These are phyloP conservation scores for Clistopyga incitator DNA, from an alignment of 2,888 invertebrate species.

Conservation along the genomic window DNA sequence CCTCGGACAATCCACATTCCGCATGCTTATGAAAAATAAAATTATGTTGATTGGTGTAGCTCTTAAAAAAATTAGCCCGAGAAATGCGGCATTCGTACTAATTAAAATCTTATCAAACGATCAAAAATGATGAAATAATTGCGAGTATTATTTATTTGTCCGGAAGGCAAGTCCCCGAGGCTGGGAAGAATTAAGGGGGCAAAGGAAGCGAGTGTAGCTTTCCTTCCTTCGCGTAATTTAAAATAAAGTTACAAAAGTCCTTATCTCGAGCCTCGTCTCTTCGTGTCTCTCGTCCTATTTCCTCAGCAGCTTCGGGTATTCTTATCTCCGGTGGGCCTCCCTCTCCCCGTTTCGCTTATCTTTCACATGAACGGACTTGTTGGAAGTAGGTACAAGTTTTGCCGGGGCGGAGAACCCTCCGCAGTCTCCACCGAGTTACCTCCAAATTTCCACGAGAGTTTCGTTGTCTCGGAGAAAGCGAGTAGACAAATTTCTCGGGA, in stretches of 20 bases:
- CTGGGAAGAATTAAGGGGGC: neutral
- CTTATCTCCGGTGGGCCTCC: conserved; percentile 46
- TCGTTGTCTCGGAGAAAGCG: conserved; percentile 25
- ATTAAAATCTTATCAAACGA: neutral
- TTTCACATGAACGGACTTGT: conserved; percentile 53
- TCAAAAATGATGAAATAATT: neutral
- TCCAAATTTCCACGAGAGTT: conserved; percentile 31
- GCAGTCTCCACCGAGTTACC: conserved; percentile 18
- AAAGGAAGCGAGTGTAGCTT: neutral
- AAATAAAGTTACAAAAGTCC: conserved; percentile 50
- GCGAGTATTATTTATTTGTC: neutral
- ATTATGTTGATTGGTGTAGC: no score
- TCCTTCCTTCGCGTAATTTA: conserved; percentile 28
- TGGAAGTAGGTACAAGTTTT: conserved; percentile 44
- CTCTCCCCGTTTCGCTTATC: conserved; percentile 49
- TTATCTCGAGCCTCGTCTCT: conserved; percentile 45
- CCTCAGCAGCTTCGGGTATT: conserved; percentile 35
- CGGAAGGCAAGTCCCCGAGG: neutral
- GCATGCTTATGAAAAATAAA: no score
- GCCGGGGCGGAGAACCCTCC: conserved; percentile 26
- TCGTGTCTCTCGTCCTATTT: conserved; percentile 16
- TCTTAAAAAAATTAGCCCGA: no score
- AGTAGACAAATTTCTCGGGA: conserved; percentile 51
- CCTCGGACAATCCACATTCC: no score
- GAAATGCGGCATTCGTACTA: no score